phyloP scores from a whole-genome alignment of 2,888 invertebrate species.

The Hemaris fuciformis region DNA sequence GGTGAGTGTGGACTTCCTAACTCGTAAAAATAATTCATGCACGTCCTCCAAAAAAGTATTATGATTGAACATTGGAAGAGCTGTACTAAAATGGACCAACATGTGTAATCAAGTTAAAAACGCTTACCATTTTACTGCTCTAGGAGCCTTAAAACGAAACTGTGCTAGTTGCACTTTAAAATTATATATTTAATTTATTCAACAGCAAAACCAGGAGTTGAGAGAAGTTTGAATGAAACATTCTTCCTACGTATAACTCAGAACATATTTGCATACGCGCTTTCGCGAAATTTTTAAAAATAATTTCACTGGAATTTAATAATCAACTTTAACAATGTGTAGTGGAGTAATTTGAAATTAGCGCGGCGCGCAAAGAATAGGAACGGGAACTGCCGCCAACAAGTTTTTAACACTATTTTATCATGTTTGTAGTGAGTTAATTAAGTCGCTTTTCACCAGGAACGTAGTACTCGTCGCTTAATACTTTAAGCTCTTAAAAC shows the following conservation, averaged over 20 bases:
- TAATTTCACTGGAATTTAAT: not conserved
- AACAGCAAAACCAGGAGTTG: not conserved
- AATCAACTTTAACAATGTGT: not conserved
- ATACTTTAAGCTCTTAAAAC: conserved; percentile 70
- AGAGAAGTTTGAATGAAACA: not conserved
- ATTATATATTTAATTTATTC: not conserved
- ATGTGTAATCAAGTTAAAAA: not conserved
- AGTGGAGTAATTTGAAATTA: not conserved
- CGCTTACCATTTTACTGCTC: not conserved
- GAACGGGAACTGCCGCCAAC: conserved; percentile 18
- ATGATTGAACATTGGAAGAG: not conserved
- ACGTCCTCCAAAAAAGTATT: not conserved
- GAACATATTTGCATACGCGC: not conserved
- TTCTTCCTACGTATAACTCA: not conserved
- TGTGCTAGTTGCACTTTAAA: not conserved
- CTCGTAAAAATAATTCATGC: not conserved
- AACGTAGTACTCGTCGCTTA: conserved; percentile 57
- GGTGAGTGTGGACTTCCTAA: too few relatives aligned
- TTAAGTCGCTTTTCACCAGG: conserved; percentile 69
- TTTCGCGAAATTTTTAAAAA: not conserved
- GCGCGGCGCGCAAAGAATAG: not conserved
- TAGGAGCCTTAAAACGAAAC: not conserved
- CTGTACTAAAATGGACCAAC: not conserved
- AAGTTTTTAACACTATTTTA: conserved; percentile 50
- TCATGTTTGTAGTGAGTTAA: conserved; percentile 60